Evolutionary conservation across 2,113 vertebrate genomes (phyloP).

Genomic region (Tachysurus vachellii): DNA sequence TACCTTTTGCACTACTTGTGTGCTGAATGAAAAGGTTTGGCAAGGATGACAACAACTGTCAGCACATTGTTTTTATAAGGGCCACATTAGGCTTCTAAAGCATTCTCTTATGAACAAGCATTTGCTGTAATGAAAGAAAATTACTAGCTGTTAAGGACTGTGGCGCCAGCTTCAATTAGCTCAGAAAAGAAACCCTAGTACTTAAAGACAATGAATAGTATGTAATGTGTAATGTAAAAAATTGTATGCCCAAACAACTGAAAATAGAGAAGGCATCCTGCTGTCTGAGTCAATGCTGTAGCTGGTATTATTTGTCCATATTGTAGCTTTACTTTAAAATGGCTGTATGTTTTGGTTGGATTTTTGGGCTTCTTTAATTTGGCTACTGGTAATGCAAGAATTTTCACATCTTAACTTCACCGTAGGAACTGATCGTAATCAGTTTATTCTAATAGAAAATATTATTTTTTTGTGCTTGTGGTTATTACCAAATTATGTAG

Average conservation of each 20-base stretch:
- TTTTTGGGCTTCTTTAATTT: neutral
- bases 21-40: slow-evolving; percentile 43
- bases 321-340: slow-evolving; percentile 7
- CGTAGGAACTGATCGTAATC: neutral
- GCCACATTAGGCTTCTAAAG: slow-evolving; percentile 54
- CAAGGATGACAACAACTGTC: slow-evolving; percentile 49
- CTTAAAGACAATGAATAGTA: slow-evolving; percentile 56
- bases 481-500: neutral
- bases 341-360: neutral
- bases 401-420: neutral
- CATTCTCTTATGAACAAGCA: slow-evolving; percentile 55
- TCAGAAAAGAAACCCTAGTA: slow-evolving; percentile 66
- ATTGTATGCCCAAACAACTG: slow-evolving; percentile 65
- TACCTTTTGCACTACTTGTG: neutral
- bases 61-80: slow-evolving; percentile 62
- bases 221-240: slow-evolving; percentile 65
- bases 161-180: slow-evolving; percentile 76
- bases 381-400: neutral
- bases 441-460: slow-evolving; percentile 1
- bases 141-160: slow-evolving; percentile 69
- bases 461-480: neutral
- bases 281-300: slow-evolving; percentile 56
- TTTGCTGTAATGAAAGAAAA: slow-evolving; percentile 72
- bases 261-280: slow-evolving; percentile 61
- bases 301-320: slow-evolving; percentile 12